Base-by-base conservation (phyloP, 2,113 vertebrate genomes). In the Ophthalmolycus amberensis region DNA sequence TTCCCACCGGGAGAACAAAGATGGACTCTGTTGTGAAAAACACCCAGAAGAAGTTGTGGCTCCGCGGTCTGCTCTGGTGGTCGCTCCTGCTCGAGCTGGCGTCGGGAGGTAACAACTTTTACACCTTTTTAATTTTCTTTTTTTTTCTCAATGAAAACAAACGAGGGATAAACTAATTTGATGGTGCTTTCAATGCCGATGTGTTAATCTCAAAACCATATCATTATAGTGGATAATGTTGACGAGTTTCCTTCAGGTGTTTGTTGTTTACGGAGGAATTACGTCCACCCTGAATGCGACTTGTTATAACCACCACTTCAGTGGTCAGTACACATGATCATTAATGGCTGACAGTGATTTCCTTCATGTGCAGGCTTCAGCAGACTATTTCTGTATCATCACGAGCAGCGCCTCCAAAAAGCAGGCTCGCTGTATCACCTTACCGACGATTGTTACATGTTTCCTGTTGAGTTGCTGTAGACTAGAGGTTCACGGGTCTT, bases 21-120 rank as follows among this genome's bases (percentile, higher is more conserved):
- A 93, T 94, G 93, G 90, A 91, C 71, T 70, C 87, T 25, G 22
- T 9, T 14, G 83, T 3, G 68, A 84, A 50, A 72, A 82, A 54
- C 80, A 46, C 14, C 80, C 14, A 7, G 72, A 70, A 82, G 80
- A 89, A 88, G 91, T 91, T 88, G 83, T 82, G 77, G 78, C 50
- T 88, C 66, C 16, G n/a, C 29, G 79, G 42, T 25, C 82, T 94
- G 74, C 86, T 93, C 0, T 93, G 92, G 89, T 93, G 92, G 83
- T 93, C 91, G 88, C 80, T 94, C 29, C 79, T 90, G 75, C 11
- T 90, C 76, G 71, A 80, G 38, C 72, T 91, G 81, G 84, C 85
- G 79, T 85, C 83, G 0, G 93, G 87, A 91, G 93, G 93, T 94
- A 92, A 91, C 8, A 78, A 80, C 75, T 89, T 84, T 82, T 9